These are phyloP conservation scores for Metopia argyrocephala DNA, from an alignment of 2,888 invertebrate species.

Conservation along the genomic window DNA sequence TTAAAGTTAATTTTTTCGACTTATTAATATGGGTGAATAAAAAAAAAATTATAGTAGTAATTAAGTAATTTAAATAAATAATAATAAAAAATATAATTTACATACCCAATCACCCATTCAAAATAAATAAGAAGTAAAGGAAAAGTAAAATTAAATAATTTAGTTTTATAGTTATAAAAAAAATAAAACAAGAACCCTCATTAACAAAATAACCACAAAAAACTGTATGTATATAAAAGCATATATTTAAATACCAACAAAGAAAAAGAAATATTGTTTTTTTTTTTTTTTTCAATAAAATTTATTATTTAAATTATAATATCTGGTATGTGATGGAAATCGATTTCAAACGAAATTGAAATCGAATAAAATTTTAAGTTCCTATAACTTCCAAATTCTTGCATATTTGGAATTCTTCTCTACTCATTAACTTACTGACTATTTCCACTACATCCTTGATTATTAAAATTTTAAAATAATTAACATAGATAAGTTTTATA, in stretches of 20 bases:
- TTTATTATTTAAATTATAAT: background rate
- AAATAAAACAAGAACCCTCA: constrained; percentile 22
- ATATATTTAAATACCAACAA: constrained; percentile 55
- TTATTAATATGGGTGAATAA: background rate
- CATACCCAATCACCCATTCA: constrained; percentile 11
- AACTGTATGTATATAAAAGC: constrained; percentile 55
- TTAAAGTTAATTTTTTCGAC: background rate
- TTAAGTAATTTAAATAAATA: background rate
- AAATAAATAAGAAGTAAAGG: background rate
- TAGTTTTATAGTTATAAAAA: constrained; percentile 47
- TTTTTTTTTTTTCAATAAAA: constrained; percentile 23
- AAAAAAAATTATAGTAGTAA: background rate
- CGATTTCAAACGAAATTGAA: no score
- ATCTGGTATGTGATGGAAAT: background rate
- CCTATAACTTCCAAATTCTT: no score
- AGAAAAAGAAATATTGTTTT: constrained; percentile 53
- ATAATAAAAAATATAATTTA: background rate
- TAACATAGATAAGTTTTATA: no score
- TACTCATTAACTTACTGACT: no score
- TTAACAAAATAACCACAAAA: constrained; percentile 44
- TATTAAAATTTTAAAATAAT: no score
- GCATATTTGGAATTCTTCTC: no score
- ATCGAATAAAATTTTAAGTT: no score
- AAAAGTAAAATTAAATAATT: constrained; percentile 1
- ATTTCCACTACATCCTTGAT: no score